Percentiles rank a stretch among this genome's conserved stretches.
These are phyloP conservation scores for Anhinga anhinga DNA, from an alignment of 2,113 vertebrate species.

Conservation along the genomic window DNA sequence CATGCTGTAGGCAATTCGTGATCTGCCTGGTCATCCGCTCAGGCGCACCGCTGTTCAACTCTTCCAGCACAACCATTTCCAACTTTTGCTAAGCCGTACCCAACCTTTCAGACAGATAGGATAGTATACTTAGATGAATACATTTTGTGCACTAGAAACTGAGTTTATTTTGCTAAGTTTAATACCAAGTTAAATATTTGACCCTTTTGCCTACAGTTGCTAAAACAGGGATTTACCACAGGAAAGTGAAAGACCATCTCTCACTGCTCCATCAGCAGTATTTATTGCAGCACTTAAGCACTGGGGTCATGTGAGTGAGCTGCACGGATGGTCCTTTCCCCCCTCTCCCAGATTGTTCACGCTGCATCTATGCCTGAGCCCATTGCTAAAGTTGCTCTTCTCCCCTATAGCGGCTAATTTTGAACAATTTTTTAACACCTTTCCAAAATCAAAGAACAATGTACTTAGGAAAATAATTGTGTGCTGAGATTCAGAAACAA, in stretches of 20 bases:
- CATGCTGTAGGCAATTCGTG: neutral
- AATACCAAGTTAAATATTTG: slow-evolving; percentile 33
- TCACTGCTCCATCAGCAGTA: neutral
- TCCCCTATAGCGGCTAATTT: neutral
- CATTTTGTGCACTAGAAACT: neutral
- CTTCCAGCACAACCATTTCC: neutral
- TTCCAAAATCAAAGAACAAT: neutral
- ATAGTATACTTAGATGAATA: neutral
- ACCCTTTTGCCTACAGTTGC: slow-evolving; percentile 20
- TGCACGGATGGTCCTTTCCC: neutral
- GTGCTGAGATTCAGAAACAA: neutral
- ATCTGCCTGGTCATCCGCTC: neutral
- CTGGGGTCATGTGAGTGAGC: neutral
- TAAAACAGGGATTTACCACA: slow-evolving; percentile 9
- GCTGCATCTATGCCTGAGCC: neutral
- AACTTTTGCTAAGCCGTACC: neutral
- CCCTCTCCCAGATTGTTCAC: neutral
- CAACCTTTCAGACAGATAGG: neutral
- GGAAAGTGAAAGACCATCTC: neutral
- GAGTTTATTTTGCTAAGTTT: slow-evolving; percentile 21
- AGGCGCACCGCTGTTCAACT: neutral
- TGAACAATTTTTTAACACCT: neutral
- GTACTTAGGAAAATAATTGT: neutral
- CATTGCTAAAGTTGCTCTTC: neutral
- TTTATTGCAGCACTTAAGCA: neutral